Conservation (phyloP, 2,797 vertebrate genomes). For the Rhabdomys pumilio region DNA sequence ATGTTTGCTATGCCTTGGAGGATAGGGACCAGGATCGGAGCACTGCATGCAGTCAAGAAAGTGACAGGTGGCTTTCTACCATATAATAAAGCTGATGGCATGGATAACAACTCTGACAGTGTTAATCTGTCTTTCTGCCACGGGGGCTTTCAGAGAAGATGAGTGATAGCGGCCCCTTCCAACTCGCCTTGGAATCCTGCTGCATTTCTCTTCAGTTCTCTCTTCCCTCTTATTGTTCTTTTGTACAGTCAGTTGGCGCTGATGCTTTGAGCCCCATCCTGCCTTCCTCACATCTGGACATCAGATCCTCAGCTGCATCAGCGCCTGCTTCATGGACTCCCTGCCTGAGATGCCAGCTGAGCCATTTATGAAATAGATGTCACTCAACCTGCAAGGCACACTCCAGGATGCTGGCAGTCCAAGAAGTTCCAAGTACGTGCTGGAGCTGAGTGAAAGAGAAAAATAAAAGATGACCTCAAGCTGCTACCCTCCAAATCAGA, state of each 20-base stretch:
- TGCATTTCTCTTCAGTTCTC: conserved; percentile 63
- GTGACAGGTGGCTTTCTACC: conserved; percentile 71
- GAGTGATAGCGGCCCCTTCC: conserved; percentile 71
- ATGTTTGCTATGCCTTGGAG: conserved; percentile 64
- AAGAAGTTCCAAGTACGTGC: background rate
- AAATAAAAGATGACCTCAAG: conserved; percentile 76
- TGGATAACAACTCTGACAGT: conserved; percentile 79
- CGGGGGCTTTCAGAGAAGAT: conserved; percentile 79
- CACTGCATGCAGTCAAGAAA: conserved; percentile 75
- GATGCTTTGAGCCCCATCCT: background rate
- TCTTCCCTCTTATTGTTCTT: conserved; percentile 54
- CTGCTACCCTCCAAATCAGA: conserved; percentile 76
- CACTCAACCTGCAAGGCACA: conserved; percentile 32
- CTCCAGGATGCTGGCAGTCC: conserved; percentile 50
- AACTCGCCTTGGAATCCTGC: conserved; percentile 56
- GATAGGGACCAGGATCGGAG: conserved; percentile 43
- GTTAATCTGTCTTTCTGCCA: conserved; percentile 77
- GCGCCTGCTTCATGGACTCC: conserved; percentile 4
- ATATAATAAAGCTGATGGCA: conserved; percentile 75
- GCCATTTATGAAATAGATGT: background rate
- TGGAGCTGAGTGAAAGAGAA: conserved; percentile 48
- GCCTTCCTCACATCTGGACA: background rate
- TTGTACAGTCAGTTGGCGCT: conserved; percentile 52
- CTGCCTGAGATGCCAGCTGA: conserved; percentile 57
- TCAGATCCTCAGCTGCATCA: conserved; percentile 33